phyloP scores from a whole-genome alignment of 2,113 vertebrate genomes.

The Cinclus cinclus region DNA sequence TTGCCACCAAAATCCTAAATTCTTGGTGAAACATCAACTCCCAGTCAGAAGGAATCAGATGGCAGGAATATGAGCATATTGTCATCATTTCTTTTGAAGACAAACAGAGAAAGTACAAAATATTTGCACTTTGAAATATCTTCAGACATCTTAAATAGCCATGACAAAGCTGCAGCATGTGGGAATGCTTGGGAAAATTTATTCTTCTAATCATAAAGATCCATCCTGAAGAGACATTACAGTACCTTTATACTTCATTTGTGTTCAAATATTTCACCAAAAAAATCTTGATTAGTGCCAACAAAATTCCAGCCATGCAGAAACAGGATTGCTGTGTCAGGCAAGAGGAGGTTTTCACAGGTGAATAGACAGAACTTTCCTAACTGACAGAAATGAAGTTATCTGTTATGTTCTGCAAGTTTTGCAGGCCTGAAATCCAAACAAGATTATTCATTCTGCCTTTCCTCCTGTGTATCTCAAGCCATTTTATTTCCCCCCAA shows the following conservation, averaged over 20 bases:
- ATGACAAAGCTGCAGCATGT: constrained; percentile 47
- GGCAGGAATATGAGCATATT: constrained; percentile 1
- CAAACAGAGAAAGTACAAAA: constrained; percentile 49
- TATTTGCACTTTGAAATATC: constrained; percentile 61
- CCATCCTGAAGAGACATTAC: constrained; percentile 54
- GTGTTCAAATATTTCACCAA: constrained; percentile 45
- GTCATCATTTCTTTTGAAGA: constrained; percentile 36
- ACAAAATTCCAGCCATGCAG: constrained; percentile 21
- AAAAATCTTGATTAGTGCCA: constrained; percentile 65
- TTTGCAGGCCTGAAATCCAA: not conserved
- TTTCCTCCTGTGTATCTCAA: not conserved
- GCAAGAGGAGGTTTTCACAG: not conserved
- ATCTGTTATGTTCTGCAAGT: not conserved
- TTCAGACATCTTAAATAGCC: constrained; percentile 25
- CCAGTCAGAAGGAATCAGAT: not conserved
- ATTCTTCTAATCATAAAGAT: constrained; percentile 62
- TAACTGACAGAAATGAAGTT: not conserved
- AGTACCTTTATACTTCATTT: constrained; percentile 56
- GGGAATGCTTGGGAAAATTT: constrained; percentile 50
- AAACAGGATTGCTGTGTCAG: not conserved
- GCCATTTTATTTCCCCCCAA: not conserved
- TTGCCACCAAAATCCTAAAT: not conserved
- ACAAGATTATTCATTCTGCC: not conserved
- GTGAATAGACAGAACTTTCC: not conserved
- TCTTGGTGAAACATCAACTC: not conserved